A percentile compares a stretch with the other conserved stretches of the same genome.
These are phyloP conservation scores for Intellagama lesueurii DNA, from an alignment of 2,797 vertebrate genomes.

Conservation along the genomic window DNA sequence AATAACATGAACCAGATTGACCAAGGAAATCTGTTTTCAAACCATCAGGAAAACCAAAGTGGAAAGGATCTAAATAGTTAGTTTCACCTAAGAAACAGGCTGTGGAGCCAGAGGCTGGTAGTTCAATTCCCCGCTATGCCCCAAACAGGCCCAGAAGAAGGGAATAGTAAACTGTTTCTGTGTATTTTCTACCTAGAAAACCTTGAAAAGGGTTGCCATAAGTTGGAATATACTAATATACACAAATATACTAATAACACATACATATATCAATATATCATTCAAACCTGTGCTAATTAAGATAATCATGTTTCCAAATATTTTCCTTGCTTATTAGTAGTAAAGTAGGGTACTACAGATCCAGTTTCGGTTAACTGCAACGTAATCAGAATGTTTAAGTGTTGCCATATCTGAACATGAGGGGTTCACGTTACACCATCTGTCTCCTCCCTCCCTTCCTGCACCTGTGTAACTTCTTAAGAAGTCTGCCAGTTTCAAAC, in stretches of 20 bases:
- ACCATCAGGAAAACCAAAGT: background rate
- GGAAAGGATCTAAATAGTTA: background rate
- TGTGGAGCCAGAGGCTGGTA: too few species aligned
- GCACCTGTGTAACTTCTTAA: background rate
- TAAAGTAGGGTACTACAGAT: conserved; percentile 20
- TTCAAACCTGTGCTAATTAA: conserved; percentile 14
- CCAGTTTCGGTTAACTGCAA: conserved; percentile 7
- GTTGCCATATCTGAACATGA: conserved; percentile 14
- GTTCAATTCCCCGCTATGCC: too few species aligned
- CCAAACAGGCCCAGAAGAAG: too few species aligned
- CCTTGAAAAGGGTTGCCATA: too few species aligned
- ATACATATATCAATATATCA: conserved; percentile 4
- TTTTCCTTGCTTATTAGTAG: background rate
- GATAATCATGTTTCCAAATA: conserved; percentile 26
- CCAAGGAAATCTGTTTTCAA: background rate
- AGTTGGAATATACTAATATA: too few species aligned
- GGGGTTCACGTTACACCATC: background rate
- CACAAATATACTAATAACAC: too few species aligned
- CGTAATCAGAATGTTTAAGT: background rate
- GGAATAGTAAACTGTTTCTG: too few species aligned
- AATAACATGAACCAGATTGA: background rate
- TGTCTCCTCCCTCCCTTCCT: conserved; percentile 15
- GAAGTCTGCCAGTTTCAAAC: background rate
- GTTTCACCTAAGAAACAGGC: background rate
- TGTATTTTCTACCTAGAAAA: too few species aligned